Evolutionary conservation across 2,888 invertebrate species (phyloP).

Genomic region (Xylocampa areola): DNA sequence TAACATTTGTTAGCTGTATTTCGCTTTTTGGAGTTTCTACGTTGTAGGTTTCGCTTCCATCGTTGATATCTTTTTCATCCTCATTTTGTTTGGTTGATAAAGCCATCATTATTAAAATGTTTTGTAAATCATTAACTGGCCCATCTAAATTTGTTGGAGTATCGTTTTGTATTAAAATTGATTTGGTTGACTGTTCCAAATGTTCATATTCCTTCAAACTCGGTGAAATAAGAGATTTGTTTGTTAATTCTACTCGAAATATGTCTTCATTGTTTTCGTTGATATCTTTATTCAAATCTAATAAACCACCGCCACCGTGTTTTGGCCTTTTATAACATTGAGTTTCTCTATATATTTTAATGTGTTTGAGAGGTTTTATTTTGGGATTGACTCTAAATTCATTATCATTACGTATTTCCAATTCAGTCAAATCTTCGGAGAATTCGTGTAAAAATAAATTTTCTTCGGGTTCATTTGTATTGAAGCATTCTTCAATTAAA

Average conservation of each 20-base stretch:
- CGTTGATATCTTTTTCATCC: slow-evolving; percentile 46
- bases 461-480: slow-evolving; percentile 60
- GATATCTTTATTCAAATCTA: slow-evolving; percentile 54
- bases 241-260: slow-evolving; percentile 63
- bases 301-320: slow-evolving; percentile 36
- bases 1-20: slow-evolving; percentile 10
- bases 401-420: slow-evolving; percentile 70
- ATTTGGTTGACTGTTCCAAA: slow-evolving; percentile 25
- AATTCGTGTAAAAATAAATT: slow-evolving; percentile 63
- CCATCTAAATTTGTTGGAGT: slow-evolving; percentile 31
- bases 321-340: slow-evolving; percentile 42
- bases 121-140: slow-evolving; percentile 72
- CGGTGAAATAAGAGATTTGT: slow-evolving; percentile 22
- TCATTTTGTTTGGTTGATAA: slow-evolving; percentile 68
- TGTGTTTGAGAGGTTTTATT: slow-evolving; percentile 49
- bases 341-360: slow-evolving; percentile 39
- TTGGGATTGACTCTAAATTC: slow-evolving; percentile 73
- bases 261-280: slow-evolving; percentile 57
- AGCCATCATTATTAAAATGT: slow-evolving; percentile 80
- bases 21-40: slow-evolving; percentile 22
- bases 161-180: slow-evolving; percentile 18
- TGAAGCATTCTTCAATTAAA: slow-evolving; percentile 58
- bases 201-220: slow-evolving; percentile 31
- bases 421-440: slow-evolving; percentile 62
- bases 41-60: slow-evolving; percentile 20